Evolutionary conservation across 2,888 invertebrate genomes (phyloP).

Genomic region (Muscina levida): DNA sequence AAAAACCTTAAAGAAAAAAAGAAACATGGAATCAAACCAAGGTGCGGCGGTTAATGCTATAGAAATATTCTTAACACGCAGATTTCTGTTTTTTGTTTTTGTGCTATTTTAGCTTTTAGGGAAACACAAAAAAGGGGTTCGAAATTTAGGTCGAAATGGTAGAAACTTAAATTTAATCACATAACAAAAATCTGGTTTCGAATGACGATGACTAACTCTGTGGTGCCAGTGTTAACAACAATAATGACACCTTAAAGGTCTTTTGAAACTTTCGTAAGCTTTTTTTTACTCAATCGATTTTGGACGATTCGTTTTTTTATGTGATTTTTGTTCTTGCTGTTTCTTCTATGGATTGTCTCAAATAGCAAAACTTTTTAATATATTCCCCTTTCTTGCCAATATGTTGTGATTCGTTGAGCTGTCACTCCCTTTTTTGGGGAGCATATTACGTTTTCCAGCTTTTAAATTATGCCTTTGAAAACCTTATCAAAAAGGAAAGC

Average conservation of each 20-base stretch:
- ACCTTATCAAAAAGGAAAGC: not conserved
- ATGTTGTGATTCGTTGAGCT: not conserved
- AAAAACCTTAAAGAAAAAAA: constrained; percentile 38
- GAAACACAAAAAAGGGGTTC: constrained; percentile 39
- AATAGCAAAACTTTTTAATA: not conserved
- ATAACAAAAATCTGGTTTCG: not conserved
- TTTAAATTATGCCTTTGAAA: not conserved
- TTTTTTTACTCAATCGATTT: no score
- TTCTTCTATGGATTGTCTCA: not conserved
- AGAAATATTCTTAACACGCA: constrained; percentile 50
- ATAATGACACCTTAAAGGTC: constrained; percentile 35
- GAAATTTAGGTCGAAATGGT: constrained; percentile 47
- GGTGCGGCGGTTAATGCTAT: constrained; percentile 51
- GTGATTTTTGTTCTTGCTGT: not conserved
- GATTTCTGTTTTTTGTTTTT: constrained; percentile 29
- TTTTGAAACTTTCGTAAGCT: no score
- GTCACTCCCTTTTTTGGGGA: not conserved
- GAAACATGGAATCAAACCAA: constrained; percentile 26
- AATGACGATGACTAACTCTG: constrained; percentile 13
- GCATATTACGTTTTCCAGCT: not conserved
- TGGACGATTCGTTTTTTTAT: not conserved
- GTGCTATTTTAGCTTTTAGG: not conserved
- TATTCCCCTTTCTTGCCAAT: not conserved
- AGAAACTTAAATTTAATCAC: constrained; percentile 11
- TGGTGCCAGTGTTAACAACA: constrained; percentile 24